phyloP scores from a whole-genome alignment of 2,888 invertebrate genomes.

The Phortica okadai region DNA sequence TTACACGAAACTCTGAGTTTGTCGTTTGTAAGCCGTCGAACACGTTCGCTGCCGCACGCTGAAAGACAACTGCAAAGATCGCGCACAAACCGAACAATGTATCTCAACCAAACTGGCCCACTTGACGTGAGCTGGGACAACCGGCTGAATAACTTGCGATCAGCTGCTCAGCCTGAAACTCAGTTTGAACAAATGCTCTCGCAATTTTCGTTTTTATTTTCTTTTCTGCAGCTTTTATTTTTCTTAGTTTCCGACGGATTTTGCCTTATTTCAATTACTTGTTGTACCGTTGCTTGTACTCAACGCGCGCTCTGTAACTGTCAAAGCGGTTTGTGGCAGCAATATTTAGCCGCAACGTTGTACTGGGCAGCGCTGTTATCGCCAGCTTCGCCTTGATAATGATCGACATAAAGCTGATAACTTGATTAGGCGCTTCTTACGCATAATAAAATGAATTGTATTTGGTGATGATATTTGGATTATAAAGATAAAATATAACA shows the following conservation, averaged over 20 bases:
- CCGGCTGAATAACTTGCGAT: slow-evolving; percentile 17
- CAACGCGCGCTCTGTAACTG: neutral
- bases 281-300: neutral
- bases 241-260: slow-evolving; percentile 21
- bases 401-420: slow-evolving; percentile 67
- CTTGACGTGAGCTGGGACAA: slow-evolving; percentile 8
- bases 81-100: neutral
- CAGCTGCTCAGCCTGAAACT: slow-evolving; percentile 42
- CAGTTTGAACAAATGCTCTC: neutral
- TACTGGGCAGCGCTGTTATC: neutral
- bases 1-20: neutral
- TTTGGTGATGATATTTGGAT: slow-evolving; percentile 33
- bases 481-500: slow-evolving; percentile 56
- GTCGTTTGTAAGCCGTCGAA: slow-evolving; percentile 51
- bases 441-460: neutral
- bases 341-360: neutral
- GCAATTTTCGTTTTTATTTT: slow-evolving; percentile 6
- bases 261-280: neutral
- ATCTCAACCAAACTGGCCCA: slow-evolving; percentile 38
- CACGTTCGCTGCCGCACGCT: slow-evolving; percentile 56
- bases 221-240: too few relatives aligned
- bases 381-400: slow-evolving; percentile 43
- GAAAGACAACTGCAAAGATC: slow-evolving; percentile 45
- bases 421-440: slow-evolving; percentile 56
- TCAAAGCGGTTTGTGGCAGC: neutral